phyloP scores from a whole-genome alignment of 2,797 vertebrate genomes.

The Poeciliopsis gracilis region DNA sequence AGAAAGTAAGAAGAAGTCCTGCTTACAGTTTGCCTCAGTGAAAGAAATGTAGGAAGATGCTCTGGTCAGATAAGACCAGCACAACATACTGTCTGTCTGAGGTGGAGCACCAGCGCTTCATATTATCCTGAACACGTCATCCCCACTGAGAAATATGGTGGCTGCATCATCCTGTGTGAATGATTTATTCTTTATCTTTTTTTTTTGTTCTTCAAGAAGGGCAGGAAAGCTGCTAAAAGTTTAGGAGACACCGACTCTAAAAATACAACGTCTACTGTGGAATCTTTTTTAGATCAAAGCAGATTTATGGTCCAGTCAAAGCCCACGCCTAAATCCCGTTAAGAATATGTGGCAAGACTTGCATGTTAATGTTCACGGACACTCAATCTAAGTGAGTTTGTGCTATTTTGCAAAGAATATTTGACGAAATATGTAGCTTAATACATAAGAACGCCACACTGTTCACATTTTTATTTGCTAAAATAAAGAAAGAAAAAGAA shows the following conservation, averaged over 20 bases:
- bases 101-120: background rate
- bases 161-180: background rate
- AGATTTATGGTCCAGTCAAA: background rate
- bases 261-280: background rate
- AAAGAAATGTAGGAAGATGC: background rate
- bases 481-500: background rate
- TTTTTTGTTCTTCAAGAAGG: background rate
- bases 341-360: background rate
- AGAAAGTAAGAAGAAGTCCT: background rate
- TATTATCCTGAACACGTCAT: background rate
- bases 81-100: background rate
- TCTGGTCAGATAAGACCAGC: background rate
- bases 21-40: background rate
- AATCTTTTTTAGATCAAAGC: background rate
- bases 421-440: background rate
- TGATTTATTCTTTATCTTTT: too few relatives aligned
- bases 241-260: background rate
- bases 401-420: background rate
- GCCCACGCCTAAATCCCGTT: background rate
- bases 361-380: background rate
- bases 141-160: background rate
- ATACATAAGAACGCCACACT: background rate
- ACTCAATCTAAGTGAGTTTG: background rate
- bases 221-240: background rate
- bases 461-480: background rate